Conservation (phyloP, 2,797 vertebrate species). For the Podarcis lilfordi region DNA sequence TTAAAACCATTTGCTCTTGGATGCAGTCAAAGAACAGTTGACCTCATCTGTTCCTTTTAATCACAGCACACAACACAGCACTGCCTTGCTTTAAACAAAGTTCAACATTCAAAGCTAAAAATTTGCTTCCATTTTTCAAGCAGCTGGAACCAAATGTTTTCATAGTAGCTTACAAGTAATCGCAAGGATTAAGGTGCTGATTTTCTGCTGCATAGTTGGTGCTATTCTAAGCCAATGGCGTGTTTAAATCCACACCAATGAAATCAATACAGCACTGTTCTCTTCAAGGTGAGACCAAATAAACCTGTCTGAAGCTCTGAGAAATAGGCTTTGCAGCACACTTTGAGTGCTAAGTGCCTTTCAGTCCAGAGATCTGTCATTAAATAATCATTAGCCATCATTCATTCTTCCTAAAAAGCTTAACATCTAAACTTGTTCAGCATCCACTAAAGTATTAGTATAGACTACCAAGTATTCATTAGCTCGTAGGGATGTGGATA, state of each 20-base stretch:
- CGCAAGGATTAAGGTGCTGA: conserved; percentile 66
- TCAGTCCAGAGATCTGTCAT: conserved; percentile 77
- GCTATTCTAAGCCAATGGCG: conserved; percentile 75
- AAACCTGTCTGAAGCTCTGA: conserved; percentile 81
- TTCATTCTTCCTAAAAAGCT: conserved; percentile 76
- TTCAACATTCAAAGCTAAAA: background rate
- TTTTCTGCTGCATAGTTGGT: conserved; percentile 67
- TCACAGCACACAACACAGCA: background rate
- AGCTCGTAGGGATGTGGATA: conserved; percentile 49
- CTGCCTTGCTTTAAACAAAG: background rate
- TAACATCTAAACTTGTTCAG: conserved; percentile 63
- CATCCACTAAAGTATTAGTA: conserved; percentile 54
- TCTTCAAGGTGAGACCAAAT: conserved; percentile 82
- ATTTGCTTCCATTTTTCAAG: background rate
- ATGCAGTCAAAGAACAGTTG: background rate
- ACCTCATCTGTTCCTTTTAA: background rate
- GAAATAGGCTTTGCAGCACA: conserved; percentile 76
- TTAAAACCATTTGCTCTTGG: background rate
- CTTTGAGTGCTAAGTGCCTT: conserved; percentile 78
- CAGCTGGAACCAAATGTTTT: background rate
- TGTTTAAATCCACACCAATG: conserved; percentile 78
- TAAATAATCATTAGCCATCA: conserved; percentile 81
- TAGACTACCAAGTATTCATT: conserved; percentile 68
- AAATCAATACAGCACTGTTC: conserved; percentile 77
- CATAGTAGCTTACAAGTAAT: conserved; percentile 20